Evolutionary conservation across 2,113 vertebrate genomes (phyloP).

Genomic region (Sorex fumeus): DNA sequence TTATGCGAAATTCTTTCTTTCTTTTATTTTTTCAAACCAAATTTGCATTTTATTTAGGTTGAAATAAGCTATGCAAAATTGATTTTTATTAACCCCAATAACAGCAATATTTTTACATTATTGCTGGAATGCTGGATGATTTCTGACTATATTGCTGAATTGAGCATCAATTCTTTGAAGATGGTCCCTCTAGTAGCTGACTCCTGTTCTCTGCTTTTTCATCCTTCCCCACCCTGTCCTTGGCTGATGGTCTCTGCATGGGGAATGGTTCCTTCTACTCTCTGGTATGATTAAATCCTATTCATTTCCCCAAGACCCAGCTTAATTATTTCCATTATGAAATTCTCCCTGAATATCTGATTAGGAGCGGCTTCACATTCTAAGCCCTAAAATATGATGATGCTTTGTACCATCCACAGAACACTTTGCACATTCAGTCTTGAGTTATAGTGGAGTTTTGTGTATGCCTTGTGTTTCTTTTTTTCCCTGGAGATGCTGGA

Average conservation of each 20-base stretch:
- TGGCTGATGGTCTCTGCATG: neutral
- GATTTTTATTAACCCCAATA: too few relatives aligned
- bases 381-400: neutral
- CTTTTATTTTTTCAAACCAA: neutral
- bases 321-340: neutral
- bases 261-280: neutral
- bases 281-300: neutral
- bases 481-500: neutral
- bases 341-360: neutral
- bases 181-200: neutral
- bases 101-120: too few relatives aligned
- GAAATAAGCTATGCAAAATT: too few relatives aligned
- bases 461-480: conserved; percentile 23
- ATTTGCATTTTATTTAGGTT: too few relatives aligned
- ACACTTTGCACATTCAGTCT: neutral
- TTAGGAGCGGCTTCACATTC: neutral
- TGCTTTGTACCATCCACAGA: neutral
- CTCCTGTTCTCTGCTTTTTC: neutral
- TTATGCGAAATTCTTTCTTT: neutral
- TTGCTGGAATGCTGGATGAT: too few relatives aligned
- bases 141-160: too few relatives aligned
- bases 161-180: too few relatives aligned
- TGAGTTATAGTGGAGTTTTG: neutral
- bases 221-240: neutral
- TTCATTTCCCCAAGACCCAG: neutral